Percentiles rank a stretch among this genome's conserved stretches.
Conservation (phyloP, 1,140 invertebrate genomes). For the Thaumetopoea pityocampa region DNA sequence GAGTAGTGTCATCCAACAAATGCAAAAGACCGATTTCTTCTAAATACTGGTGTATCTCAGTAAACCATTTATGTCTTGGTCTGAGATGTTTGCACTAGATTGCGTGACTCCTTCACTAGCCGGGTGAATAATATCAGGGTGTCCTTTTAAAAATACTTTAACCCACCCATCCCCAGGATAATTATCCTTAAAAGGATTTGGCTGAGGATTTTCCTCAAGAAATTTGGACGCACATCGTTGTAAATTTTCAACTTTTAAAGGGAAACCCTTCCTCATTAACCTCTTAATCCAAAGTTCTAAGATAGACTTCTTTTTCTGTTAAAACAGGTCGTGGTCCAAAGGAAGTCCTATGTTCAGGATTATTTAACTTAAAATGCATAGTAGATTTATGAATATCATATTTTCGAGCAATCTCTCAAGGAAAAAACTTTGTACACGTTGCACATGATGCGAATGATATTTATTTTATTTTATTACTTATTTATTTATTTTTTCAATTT, state of each 20-base stretch:
- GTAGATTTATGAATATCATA: constrained; percentile 1
- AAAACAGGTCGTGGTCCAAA: constrained; percentile 5
- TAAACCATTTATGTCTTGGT: no score
- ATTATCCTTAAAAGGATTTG: constrained; percentile 20
- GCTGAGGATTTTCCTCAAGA: constrained; percentile 10
- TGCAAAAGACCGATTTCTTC: not conserved
- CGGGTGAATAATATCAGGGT: constrained; percentile 14
- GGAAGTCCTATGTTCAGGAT: constrained; percentile 2
- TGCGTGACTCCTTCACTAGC: no score
- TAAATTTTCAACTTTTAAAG: not conserved
- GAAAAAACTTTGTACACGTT: no score
- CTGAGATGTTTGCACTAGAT: no score
- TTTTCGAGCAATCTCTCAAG: constrained; percentile 1
- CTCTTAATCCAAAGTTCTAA: constrained; percentile 17
- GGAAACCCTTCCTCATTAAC: constrained; percentile 19
- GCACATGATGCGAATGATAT: no score
- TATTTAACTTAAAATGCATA: not conserved
- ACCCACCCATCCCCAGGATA: constrained; percentile 20
- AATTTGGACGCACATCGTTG: constrained; percentile 13
- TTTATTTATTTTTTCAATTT: no score
- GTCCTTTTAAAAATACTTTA: constrained; percentile 17
- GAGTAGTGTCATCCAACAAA: constrained; percentile 1
- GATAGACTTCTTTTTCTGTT: constrained; percentile 16
- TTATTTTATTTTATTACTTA: no score
- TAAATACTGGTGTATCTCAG: constrained; percentile 1